Base-by-base conservation (phyloP, 2,113 vertebrate species). In the Ornithorhynchus anatinus region DNA sequence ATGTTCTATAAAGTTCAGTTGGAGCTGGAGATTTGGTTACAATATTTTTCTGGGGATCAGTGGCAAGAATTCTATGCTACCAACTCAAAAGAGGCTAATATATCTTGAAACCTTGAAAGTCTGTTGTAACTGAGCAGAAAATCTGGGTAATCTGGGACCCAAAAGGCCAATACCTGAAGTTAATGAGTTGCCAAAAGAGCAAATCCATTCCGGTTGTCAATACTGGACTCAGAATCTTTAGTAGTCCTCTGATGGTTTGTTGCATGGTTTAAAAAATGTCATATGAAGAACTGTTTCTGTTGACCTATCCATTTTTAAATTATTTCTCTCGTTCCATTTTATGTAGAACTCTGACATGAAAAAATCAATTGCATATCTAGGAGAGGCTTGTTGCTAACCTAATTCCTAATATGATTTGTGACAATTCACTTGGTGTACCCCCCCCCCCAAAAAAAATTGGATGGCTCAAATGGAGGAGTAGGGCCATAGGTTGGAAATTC, bases 381-480 rank as follows among this genome's bases (percentile, higher is more conserved):
- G n/a, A n/a, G n/a, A n/a, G n/a, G n/a, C n/a, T n/a, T n/a, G n/a
- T n/a, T n/a, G n/a, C n/a, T n/a, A n/a, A n/a, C n/a, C n/a, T 65
- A 69, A 43, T 59, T 72, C 56, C 52, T 29, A 65, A 54, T 8
- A 3, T 27, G 68, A 38, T 69, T 69, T 50, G 52, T 47, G 59
- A 53, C 40, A 40, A 36, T 52, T 39, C 10, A 7, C 23, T 44
- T 69, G 44, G 36, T 56, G 29, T 53, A 63, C 38, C n/a, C n/a
- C n/a, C n/a, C n/a, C n/a, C n/a, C n/a, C n/a, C 37, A 38, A 56
- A 59, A 66, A 72, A 80, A 14, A 68, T 37, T 56, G 33, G 58
- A 22, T 56, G 27, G 56, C 50, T 71, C 20, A 12, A 77, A 39
- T 47, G 27, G 39, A 11, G 6, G 61, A 43, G 60, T 43, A 43